Evolutionary conservation across 2,797 vertebrate genomes (phyloP), one percentile per base, ranked within the genome.

Genomic region (Macroramphosus scolopax): DNA sequence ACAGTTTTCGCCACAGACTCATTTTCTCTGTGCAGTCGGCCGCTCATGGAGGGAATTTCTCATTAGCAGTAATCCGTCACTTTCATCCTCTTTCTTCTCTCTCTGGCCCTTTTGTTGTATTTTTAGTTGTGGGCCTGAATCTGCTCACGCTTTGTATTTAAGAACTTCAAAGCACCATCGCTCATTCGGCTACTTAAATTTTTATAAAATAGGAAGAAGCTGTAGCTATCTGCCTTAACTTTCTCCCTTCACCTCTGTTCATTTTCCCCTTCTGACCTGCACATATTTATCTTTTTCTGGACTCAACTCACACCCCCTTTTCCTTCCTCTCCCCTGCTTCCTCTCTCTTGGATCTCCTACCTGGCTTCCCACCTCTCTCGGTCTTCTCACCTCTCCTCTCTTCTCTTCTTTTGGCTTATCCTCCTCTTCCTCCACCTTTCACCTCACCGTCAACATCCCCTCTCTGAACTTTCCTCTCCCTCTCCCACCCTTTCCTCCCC

Each of bases 361-460:
- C 76, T 82, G 57, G 47, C 66, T 62, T 33, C 61, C 69, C 65
- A 56, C 63, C 66, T 72, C 57, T 22, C 32, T 22, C 26, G 11
- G 5, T 6, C 42, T 34, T 55, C 49, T 56, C 61, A 28, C 37
- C 41, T 41, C 40, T 30, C 55, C 54, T 59, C 49, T 36, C 75
- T 35, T 62, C 58, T 62, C 52, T 38, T 75, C 70, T 72, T 53
- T 49, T 63, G 60, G 35, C 52, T 46, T 49, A 20, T 55, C 61
- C 59, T 73, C 34, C 28, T 71, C 46, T 70, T 75, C 69, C 74
- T 60, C 47, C 64, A 81, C 78, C 74, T 84, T 79, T 80, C 69
- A 77, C 65, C 75, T 67, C 50, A 30, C 59, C 45, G 37, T 67
- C 58, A 75, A 77, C 62, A 65, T 77, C 67, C 53, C 50, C 61